Base-by-base conservation (phyloP, 2,113 vertebrate genomes). In the Vireo altiloquus region DNA sequence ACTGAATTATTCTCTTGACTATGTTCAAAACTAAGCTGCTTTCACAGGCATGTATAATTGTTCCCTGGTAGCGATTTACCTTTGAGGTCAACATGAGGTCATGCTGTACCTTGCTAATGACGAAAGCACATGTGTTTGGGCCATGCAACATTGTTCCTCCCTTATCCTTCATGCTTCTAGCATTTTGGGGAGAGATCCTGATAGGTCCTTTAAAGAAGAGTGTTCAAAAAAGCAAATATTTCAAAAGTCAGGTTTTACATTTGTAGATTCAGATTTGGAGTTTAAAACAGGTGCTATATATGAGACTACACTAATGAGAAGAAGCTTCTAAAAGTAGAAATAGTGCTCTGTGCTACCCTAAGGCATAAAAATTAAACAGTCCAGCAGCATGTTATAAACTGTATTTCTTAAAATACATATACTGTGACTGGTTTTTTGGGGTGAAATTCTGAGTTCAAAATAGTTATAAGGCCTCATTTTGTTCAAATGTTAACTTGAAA, bases 51-150 rank as follows among this genome's bases (percentile, higher is more conserved):
- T 30, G 92, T 96, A 97, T 77, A 87, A 93, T 61, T 65, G 84
- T 96, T 97, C 95, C 94, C 93, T 96, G 63, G 60, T 93, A 96
- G 87, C 1, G 39, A 97, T 96, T 97, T 97, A 96, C 96, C 94
- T 96, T 95, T 95, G 95, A 96, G 95, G 95, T 83, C 92, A 97
- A 97, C 94, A 97, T 97, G 94, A 96, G 96, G 94, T 95, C 94
- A 97, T 96, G 95, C 95, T 97, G 95, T 96, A 96, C 95, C 95
- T 97, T 97, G 94, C 94, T 96, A 97, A 97, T 96, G 94, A 96
- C 93, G 93, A 96, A 97, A 97, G 94, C 90, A 96, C 96, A 97
- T 95, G 96, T 96, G 96, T 95, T 95, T 97, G 85, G 82, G 93
- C 95, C 94, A 96, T 96, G 96, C 94, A 97, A 96, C 93, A 93